Evolutionary conservation across 1,140 invertebrate species (phyloP), one percentile per base, ranked within the genome.

Genomic region (Acromyrmex echinatior): DNA sequence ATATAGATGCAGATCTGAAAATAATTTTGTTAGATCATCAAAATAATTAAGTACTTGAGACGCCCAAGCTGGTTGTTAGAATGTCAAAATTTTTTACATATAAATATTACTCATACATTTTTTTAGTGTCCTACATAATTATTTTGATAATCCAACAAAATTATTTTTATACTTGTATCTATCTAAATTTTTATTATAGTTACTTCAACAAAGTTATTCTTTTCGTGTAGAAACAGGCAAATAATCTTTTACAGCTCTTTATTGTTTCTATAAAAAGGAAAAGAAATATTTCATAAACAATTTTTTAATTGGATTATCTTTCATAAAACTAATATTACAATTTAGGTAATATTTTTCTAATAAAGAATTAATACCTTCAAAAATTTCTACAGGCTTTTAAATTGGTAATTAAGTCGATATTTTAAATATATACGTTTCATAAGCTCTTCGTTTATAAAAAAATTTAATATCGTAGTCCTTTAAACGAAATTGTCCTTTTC

Each of bases 331-430:
- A n/a, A 65, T 49, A 66, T 51, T 66, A 31, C 2, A 62, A 60
- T n/a, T 76, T 10, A 62, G 10, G 45, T n/a, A 28, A 78, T 31
- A 31, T 45, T 45, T 78, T 6, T 39, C 31, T 78, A 77, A 21
- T 9, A 14, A 65, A 65, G 2, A 45, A 35, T 71, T 7, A 49
- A 51, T 28, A 28, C 5, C 10, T 56, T 6, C 10, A 21, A 62
- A 9, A 28, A 39, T 77, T 35, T 45, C 0, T 65, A n/a, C 18
- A 1, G 0, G 31, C 2, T 35, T 5, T 18, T 25, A 60, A 16
- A 62, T 77, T 10, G 39, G 7, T 12, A 45, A 45, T 45, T 45
- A 45, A 45, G 1, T 39, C 7, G 12, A 9, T 7, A 35, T 35
- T 35, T 60, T 16, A n/a, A 45, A 16, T 12, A 18, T 63, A 74